phyloP scores from a whole-genome alignment of 2,113 vertebrate genomes.

The Zingel zingel region DNA sequence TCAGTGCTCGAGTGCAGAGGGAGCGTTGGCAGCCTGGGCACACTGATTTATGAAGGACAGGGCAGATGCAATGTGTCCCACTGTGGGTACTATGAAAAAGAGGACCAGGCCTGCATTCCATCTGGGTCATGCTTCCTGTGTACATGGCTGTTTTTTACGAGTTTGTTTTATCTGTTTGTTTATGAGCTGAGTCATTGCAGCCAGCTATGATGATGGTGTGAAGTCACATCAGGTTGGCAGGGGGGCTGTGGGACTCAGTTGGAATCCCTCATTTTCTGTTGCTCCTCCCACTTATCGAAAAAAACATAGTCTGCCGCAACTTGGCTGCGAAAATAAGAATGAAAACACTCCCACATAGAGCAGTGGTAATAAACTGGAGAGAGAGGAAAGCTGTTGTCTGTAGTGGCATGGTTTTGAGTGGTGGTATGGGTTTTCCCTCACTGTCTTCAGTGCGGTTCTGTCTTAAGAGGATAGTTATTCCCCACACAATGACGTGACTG shows the following conservation, averaged over 20 bases:
- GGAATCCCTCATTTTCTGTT: constrained; percentile 52
- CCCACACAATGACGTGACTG: constrained; percentile 80
- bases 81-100: constrained; percentile 38
- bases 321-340: constrained; percentile 52
- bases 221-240: constrained; percentile 67
- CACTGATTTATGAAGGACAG: constrained; percentile 63
- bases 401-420: constrained; percentile 36
- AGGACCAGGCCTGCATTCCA: constrained; percentile 59
- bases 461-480: constrained; percentile 71
- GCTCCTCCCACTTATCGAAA: constrained; percentile 57
- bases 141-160: constrained; percentile 37
- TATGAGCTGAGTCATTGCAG: constrained; percentile 76
- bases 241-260: constrained; percentile 31
- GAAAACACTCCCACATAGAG: constrained; percentile 43
- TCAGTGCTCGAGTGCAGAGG: constrained; percentile 43
- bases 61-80: constrained; percentile 55
- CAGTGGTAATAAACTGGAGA: constrained; percentile 45
- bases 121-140: constrained; percentile 69
- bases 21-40: constrained; percentile 49
- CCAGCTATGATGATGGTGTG: constrained; percentile 53
- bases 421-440: constrained; percentile 74
- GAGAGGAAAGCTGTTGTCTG: constrained; percentile 48
- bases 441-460: constrained; percentile 53
- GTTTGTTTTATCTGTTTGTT: constrained; percentile 54
- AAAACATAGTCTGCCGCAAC: constrained; percentile 50